These are phyloP conservation scores for Apolygus lucorum DNA, from an alignment of 1,140 invertebrate genomes.

Conservation along the genomic window DNA sequence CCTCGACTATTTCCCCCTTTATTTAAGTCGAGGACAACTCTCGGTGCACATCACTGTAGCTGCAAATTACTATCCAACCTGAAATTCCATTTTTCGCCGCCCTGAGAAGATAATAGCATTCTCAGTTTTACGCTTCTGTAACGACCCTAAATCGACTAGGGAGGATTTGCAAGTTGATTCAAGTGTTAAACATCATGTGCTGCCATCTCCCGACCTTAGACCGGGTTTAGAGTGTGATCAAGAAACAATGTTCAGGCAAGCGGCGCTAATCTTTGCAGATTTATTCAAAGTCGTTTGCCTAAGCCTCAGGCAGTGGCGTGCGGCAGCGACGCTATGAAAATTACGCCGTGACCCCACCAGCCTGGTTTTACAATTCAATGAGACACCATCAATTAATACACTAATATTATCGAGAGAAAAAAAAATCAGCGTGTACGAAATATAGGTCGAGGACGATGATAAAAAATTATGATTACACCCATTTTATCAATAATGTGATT, in stretches of 20 bases:
- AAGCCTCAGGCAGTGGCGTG: not conserved
- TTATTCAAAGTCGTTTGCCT: not conserved
- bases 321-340: not conserved
- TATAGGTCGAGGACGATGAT: too few relatives aligned
- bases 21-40: too few relatives aligned
- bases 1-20: too few relatives aligned
- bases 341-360: not conserved
- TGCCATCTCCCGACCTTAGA: not conserved
- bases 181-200: not conserved
- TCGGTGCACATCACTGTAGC: too few relatives aligned
- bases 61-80: too few relatives aligned
- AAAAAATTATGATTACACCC: too few relatives aligned
- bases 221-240: not conserved
- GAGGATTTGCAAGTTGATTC: not conserved
- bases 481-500: too few relatives aligned
- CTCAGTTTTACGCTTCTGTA: too few relatives aligned
- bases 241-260: not conserved
- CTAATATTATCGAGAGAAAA: not conserved
- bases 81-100: too few relatives aligned
- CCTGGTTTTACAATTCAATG: not conserved
- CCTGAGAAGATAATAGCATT: too few relatives aligned
- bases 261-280: not conserved
- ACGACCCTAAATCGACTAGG: too few relatives aligned
- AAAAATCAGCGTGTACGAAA: too few relatives aligned
- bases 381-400: not conserved